phyloP scores from a whole-genome alignment of 1,140 invertebrate genomes.

The Phthorimaea operculella region DNA sequence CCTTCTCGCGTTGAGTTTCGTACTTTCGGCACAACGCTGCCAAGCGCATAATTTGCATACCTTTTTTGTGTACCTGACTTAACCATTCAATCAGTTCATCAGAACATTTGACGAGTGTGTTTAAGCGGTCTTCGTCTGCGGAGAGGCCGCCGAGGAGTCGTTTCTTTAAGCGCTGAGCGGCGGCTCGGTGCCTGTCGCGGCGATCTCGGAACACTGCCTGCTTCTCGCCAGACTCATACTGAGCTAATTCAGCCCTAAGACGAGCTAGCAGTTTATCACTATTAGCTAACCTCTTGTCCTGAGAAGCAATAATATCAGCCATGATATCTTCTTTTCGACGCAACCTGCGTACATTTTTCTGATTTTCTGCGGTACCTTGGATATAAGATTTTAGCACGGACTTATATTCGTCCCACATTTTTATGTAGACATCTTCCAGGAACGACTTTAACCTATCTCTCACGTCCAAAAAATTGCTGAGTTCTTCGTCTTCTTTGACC shows the following conservation, averaged over 20 bases:
- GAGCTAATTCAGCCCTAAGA: slow-evolving; percentile 40
- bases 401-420: slow-evolving; percentile 56
- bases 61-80: slow-evolving; percentile 48
- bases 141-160: slow-evolving; percentile 33
- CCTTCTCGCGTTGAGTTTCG: slow-evolving; percentile 69
- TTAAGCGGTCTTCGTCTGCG: slow-evolving; percentile 38
- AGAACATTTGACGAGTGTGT: slow-evolving; percentile 36
- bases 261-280: slow-evolving; percentile 46
- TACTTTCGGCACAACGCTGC: slow-evolving; percentile 68
- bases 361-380: slow-evolving; percentile 47
- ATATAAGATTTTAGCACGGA: slow-evolving; percentile 50
- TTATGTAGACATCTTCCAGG: slow-evolving; percentile 48
- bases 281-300: slow-evolving; percentile 53
- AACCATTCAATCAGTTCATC: slow-evolving; percentile 46
- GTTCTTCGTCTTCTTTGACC: slow-evolving; percentile 57
- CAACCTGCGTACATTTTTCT: slow-evolving; percentile 50
- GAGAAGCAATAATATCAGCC: slow-evolving; percentile 58
- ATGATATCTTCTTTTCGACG: slow-evolving; percentile 57
- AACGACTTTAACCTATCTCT: slow-evolving; percentile 50
- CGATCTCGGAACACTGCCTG: slow-evolving; percentile 56
- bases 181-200: slow-evolving; percentile 45
- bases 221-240: slow-evolving; percentile 58
- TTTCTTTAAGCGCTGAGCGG: slow-evolving; percentile 44
- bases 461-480: slow-evolving; percentile 38
- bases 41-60: slow-evolving; percentile 65